phyloP scores from a whole-genome alignment of 1,140 invertebrate genomes.

The Habropoda laboriosa region DNA sequence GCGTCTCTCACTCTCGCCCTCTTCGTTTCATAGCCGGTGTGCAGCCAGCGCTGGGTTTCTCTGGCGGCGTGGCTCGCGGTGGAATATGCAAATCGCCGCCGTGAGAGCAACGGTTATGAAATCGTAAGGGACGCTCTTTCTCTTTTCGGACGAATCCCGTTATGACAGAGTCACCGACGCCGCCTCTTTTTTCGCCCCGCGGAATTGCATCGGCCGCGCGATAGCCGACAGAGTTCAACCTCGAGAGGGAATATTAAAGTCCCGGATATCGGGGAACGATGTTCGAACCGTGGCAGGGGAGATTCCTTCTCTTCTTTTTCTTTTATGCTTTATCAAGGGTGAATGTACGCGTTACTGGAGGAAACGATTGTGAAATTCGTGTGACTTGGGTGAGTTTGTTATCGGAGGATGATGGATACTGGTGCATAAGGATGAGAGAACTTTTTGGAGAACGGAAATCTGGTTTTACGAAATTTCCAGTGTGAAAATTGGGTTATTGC shows the following conservation, averaged over 20 bases:
- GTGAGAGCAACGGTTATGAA: constrained; percentile 64
- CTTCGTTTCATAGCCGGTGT: too few species aligned
- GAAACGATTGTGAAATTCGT: too few species aligned
- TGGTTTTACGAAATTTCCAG: too few species aligned
- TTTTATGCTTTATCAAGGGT: too few species aligned
- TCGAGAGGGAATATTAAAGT: constrained; percentile 7
- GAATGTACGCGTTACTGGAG: too few species aligned
- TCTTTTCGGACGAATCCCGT: neutral
- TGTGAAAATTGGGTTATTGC: too few species aligned
- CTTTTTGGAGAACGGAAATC: too few species aligned
- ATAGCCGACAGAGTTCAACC: neutral
- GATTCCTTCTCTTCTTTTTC: too few species aligned
- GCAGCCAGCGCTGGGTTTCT: neutral
- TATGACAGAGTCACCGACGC: neutral
- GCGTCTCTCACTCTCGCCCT: neutral
- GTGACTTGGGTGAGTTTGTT: too few species aligned
- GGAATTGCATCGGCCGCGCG: neutral
- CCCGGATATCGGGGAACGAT: constrained; percentile 8
- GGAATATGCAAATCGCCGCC: constrained; percentile 66
- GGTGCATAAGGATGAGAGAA: too few species aligned
- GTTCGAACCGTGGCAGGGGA: neutral
- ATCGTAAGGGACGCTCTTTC: constrained; percentile 58
- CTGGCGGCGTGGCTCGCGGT: neutral
- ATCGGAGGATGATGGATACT: too few species aligned
- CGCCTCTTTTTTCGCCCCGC: neutral